phyloP scores from a whole-genome alignment of 2,888 invertebrate genomes.

The Mythimna albipuncta region DNA sequence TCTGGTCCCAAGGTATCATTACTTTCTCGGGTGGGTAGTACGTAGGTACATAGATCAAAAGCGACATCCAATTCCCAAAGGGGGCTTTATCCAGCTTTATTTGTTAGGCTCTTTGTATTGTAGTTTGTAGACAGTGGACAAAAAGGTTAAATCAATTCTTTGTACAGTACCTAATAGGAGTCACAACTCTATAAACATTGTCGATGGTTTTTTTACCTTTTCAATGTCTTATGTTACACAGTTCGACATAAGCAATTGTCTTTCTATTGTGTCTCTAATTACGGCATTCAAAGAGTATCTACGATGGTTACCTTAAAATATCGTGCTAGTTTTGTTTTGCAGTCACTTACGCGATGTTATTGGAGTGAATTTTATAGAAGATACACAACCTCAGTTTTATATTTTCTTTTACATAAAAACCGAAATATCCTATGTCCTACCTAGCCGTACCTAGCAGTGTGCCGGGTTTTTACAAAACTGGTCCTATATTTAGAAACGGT shows the following conservation, averaged over 20 bases:
- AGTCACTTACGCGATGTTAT: neutral
- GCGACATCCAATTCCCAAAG: slow-evolving; percentile 10
- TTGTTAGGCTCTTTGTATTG: slow-evolving; percentile 21
- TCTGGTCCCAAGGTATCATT: neutral
- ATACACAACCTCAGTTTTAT: neutral
- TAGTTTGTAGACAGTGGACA: slow-evolving; percentile 8
- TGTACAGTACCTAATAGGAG: neutral
- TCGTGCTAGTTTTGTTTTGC: too few species aligned
- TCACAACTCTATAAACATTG: neutral
- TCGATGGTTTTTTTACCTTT: neutral
- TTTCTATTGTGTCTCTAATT: too few species aligned
- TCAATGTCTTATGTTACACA: too few species aligned
- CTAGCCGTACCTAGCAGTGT: neutral
- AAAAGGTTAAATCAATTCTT: neutral
- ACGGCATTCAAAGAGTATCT: too few species aligned
- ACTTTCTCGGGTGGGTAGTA: slow-evolving; percentile 1
- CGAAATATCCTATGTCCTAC: neutral
- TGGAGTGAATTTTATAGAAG: neutral
- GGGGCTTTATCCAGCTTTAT: slow-evolving; percentile 19
- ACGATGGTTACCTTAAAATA: neutral
- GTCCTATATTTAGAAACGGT: neutral
- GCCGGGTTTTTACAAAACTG: neutral
- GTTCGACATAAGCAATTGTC: too few species aligned
- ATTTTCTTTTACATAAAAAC: neutral
- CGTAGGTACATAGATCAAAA: neutral